phyloP scores from a whole-genome alignment of 2,797 vertebrate species.

The Halcyon chelicuti region DNA sequence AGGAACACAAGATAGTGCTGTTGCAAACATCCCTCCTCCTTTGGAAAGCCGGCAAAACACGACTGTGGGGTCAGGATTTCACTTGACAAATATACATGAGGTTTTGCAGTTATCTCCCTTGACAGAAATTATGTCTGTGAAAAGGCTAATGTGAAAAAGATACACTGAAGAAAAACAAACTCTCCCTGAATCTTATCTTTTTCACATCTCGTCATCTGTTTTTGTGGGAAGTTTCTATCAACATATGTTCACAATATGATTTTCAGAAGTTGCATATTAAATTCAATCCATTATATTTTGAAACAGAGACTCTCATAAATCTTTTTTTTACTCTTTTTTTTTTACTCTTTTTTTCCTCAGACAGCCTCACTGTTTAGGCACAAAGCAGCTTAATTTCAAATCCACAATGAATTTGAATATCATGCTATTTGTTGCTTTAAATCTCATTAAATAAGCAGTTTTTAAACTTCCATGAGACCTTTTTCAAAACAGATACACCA shows the following conservation, averaged over 20 bases:
- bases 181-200: neutral
- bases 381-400: neutral
- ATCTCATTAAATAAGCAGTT: neutral
- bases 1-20: neutral
- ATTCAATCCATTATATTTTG: slow-evolving; percentile 12
- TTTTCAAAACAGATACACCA: neutral
- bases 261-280: slow-evolving; percentile 27
- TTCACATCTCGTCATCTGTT: slow-evolving; percentile 11
- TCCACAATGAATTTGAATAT: neutral
- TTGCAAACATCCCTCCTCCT: neutral
- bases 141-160: slow-evolving; percentile 13
- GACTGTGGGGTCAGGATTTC: neutral
- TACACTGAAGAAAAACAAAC: neutral
- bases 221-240: slow-evolving; percentile 5
- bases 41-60: neutral
- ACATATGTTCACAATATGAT: slow-evolving; percentile 32
- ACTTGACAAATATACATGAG: neutral
- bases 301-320: neutral
- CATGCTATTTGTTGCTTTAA: neutral
- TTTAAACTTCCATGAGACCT: neutral
- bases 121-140: neutral
- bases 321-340: neutral
- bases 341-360: neutral
- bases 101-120: neutral
- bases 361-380: neutral